A percentile compares a stretch with the other conserved stretches of the same genome.
These are phyloP conservation scores for Diaphora mendica DNA, from an alignment of 2,888 invertebrate species.

Conservation along the genomic window DNA sequence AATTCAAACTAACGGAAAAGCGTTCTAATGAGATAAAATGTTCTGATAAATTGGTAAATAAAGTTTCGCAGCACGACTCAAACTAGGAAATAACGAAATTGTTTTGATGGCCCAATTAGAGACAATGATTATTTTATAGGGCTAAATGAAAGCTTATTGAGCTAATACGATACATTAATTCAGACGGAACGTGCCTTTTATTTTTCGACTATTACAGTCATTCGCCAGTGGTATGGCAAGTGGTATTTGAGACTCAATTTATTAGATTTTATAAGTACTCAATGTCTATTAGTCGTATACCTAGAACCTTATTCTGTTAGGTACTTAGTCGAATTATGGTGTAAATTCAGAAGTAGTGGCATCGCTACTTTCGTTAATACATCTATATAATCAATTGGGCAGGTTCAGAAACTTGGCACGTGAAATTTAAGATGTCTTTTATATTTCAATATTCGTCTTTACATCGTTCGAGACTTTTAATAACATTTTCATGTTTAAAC, in stretches of 20 bases:
- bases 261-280: background rate
- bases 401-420: too few species aligned
- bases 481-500: background rate
- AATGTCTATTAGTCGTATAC: background rate
- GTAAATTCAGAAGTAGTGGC: too few species aligned
- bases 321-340: too few species aligned
- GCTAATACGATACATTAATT: slow-evolving; percentile 9
- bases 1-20: background rate
- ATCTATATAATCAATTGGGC: too few species aligned
- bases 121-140: slow-evolving; percentile 19
- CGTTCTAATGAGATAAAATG: slow-evolving; percentile 11
- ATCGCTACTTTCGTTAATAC: too few species aligned
- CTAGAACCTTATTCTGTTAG: too few species aligned
- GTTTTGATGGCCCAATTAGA: slow-evolving; percentile 19
- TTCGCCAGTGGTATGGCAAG: background rate
- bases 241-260: background rate
- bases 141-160: slow-evolving; percentile 23
- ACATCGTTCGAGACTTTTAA: background rate
- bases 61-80: slow-evolving; percentile 14
- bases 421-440: background rate
- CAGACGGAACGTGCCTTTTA: background rate
- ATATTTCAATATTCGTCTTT: background rate
- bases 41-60: slow-evolving; percentile 27
- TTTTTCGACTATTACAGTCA: background rate
- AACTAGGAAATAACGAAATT: slow-evolving; percentile 29